A percentile compares a stretch with the other conserved stretches of the same genome.
Conservation (phyloP, 1,140 invertebrate genomes). For the Macrobrachium rosenbergii region DNA sequence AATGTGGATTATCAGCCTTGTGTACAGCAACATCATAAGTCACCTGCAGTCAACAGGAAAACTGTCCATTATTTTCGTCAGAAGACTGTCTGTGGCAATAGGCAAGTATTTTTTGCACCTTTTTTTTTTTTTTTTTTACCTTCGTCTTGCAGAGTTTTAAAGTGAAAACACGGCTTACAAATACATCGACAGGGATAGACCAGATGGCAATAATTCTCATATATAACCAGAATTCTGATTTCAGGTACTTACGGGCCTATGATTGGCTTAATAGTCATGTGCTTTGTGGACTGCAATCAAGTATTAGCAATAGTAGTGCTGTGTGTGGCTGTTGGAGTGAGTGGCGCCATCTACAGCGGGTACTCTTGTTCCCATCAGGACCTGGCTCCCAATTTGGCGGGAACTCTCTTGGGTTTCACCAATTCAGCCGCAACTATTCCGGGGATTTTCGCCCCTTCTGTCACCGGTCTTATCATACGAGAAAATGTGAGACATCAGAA, state of each 20-base stretch:
- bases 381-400: conserved; percentile 3
- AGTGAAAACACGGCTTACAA: not conserved
- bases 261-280: not conserved
- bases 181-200: too few species aligned
- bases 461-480: not conserved
- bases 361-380: not conserved
- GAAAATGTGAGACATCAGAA: not conserved
- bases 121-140: not conserved
- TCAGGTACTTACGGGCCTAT: not conserved
- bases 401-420: conserved; percentile 6
- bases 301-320: not conserved
- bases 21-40: not conserved
- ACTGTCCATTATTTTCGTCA: not conserved
- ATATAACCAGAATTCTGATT: not conserved
- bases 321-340: not conserved
- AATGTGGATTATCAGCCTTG: conserved; percentile 38
- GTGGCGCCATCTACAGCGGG: not conserved
- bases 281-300: not conserved
- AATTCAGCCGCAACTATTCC: not conserved
- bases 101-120: not conserved
- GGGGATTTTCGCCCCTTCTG: conserved; percentile 5
- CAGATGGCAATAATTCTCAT: not conserved
- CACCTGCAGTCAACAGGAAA: not conserved
- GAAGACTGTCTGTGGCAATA: conserved; percentile 2
- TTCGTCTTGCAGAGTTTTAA: not conserved